These are phyloP conservation scores for Ethmia dodecea DNA, from an alignment of 2,888 invertebrate species.

Conservation along the genomic window DNA sequence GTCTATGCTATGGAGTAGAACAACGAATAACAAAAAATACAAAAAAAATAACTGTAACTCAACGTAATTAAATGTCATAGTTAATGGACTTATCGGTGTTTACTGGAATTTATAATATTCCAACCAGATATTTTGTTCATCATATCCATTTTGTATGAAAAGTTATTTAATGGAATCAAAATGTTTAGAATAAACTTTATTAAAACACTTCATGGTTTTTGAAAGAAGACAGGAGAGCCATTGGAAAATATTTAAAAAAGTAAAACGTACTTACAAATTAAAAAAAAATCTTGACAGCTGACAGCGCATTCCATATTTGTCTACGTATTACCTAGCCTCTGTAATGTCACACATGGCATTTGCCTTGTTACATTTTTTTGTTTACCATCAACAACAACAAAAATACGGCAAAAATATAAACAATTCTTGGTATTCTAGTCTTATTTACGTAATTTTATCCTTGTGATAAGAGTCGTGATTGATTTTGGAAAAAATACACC, in stretches of 20 bases:
- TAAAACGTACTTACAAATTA: not conserved
- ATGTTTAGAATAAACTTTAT: not conserved
- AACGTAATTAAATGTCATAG: slow-evolving; percentile 63
- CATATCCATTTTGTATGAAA: slow-evolving; percentile 55
- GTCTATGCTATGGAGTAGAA: slow-evolving; percentile 57
- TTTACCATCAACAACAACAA: not conserved
- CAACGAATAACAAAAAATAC: slow-evolving; percentile 69
- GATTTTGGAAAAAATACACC: slow-evolving; percentile 15
- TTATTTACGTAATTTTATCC: slow-evolving; percentile 41
- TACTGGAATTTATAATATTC: slow-evolving; percentile 35
- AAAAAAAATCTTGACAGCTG: slow-evolving; percentile 24
- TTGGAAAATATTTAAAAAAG: slow-evolving; percentile 16
- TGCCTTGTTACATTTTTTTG: slow-evolving; percentile 45
- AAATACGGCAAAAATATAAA: not conserved
- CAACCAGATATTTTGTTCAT: slow-evolving; percentile 29
- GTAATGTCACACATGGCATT: slow-evolving; percentile 63
- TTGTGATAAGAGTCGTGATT: slow-evolving; percentile 32
- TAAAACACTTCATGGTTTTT: too few species aligned
- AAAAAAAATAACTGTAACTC: slow-evolving; percentile 62
- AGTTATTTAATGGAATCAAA: slow-evolving; percentile 14
- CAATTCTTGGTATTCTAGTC: slow-evolving; percentile 64
- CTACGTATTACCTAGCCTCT: slow-evolving; percentile 53
- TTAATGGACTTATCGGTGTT: slow-evolving; percentile 61
- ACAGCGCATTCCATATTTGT: slow-evolving; percentile 55
- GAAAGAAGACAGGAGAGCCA: too few species aligned